Conservation (phyloP, 2,888 invertebrate genomes). For the Pollenia griseotomentosa region DNA sequence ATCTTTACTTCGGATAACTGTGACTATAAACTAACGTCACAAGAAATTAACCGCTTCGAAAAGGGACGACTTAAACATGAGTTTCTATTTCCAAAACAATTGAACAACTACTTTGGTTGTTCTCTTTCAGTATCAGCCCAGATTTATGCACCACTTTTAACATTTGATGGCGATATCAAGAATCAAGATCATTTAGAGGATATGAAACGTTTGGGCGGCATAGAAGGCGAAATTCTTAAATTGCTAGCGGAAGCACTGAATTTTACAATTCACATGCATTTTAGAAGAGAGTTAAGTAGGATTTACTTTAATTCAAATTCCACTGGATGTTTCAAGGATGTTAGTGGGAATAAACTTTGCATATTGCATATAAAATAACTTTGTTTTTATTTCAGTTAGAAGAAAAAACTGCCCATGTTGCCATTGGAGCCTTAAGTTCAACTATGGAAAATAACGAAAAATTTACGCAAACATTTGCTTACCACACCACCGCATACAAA, state of each 20-base stretch:
- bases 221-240: constrained; percentile 79
- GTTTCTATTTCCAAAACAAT: constrained; percentile 75
- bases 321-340: constrained; percentile 77
- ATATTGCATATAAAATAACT: neutral
- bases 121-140: constrained; percentile 76
- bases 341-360: constrained; percentile 57
- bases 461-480: constrained; percentile 76
- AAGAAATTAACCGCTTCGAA: constrained; percentile 74
- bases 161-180: constrained; percentile 76
- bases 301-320: constrained; percentile 71
- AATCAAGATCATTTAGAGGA: constrained; percentile 73
- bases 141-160: constrained; percentile 75
- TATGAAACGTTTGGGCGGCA: constrained; percentile 75
- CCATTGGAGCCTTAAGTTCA: constrained; percentile 75
- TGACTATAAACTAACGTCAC: constrained; percentile 51
- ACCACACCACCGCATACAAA: constrained; percentile 76
- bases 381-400: constrained; percentile 22
- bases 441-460: constrained; percentile 72
- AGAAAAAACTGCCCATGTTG: neutral
- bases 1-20: constrained; percentile 60
- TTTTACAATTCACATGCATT: constrained; percentile 76
- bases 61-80: constrained; percentile 52
- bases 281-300: constrained; percentile 70
- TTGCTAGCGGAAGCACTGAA: constrained; percentile 75
- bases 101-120: constrained; percentile 75